A percentile compares a stretch with the other conserved stretches of the same genome.
phyloP scores from a whole-genome alignment of 2,888 invertebrate genomes.

The Drosophila peninsularis region DNA sequence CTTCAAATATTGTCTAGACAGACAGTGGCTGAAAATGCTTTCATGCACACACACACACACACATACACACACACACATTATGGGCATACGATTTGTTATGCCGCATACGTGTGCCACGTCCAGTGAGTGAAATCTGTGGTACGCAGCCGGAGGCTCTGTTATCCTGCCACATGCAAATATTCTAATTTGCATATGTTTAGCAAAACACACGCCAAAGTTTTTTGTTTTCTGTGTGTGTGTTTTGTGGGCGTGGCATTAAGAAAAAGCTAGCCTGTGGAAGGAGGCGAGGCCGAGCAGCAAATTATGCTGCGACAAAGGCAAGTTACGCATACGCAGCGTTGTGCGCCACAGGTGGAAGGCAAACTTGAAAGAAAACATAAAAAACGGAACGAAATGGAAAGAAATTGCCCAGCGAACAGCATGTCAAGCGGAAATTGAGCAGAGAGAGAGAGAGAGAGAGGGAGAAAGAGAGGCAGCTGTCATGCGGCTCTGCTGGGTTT shows the following conservation, averaged over 20 bases:
- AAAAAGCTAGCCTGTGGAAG: not conserved
- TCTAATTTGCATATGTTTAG: constrained; percentile 77
- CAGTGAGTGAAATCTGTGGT: constrained; percentile 38
- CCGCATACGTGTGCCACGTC: constrained; percentile 41
- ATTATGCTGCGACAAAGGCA: constrained; percentile 35
- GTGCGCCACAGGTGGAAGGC: constrained; percentile 70
- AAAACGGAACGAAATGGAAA: constrained; percentile 25
- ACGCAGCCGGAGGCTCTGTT: constrained; percentile 30
- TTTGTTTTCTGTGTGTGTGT: constrained; percentile 16
- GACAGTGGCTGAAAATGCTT: constrained; percentile 24
- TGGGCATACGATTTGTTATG: constrained; percentile 41
- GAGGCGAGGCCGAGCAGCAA: constrained; percentile 21
- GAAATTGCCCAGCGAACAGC: constrained; percentile 58
- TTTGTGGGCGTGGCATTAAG: constrained; percentile 30
- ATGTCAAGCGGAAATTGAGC: constrained; percentile 66
- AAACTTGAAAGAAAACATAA: constrained; percentile 57
- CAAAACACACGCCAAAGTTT: constrained; percentile 39
- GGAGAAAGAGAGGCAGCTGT: not conserved
- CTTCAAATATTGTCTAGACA: constrained; percentile 58
- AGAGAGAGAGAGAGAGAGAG: constrained; percentile 1
- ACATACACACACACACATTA: not conserved
- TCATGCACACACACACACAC: not conserved
- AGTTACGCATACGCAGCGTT: constrained; percentile 49
- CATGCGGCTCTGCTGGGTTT: constrained; percentile 30
- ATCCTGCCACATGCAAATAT: constrained; percentile 74